phyloP scores from a whole-genome alignment of 2,888 invertebrate genomes.

The Plebejus melissa region DNA sequence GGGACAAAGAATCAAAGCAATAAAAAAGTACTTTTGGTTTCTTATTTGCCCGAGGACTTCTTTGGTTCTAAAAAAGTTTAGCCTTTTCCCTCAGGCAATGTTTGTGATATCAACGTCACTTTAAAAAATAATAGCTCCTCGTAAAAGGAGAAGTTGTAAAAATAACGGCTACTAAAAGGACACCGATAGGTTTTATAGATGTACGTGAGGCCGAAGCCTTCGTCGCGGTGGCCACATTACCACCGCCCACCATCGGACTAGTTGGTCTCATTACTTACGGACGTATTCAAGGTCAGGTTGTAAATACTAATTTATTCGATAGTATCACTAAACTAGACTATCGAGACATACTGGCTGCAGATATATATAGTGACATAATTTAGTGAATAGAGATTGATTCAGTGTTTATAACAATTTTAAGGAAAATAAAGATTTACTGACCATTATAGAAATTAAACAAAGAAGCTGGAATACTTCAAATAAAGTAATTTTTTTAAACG shows the following conservation, averaged over 20 bases:
- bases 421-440: not conserved
- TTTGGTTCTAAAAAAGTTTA: not conserved
- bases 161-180: not conserved
- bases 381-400: not conserved
- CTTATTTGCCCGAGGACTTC: not conserved
- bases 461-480: not conserved
- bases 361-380: not conserved
- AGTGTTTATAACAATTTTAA: not conserved
- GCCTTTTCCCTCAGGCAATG: not conserved
- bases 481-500: too few relatives aligned
- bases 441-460: not conserved
- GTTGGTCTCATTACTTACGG: constrained; percentile 12
- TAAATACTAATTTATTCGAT: constrained; percentile 24
- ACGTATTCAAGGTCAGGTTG: constrained; percentile 21
- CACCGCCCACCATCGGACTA: constrained; percentile 20
- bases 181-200: not conserved
- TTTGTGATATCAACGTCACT: not conserved
- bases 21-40: not conserved
- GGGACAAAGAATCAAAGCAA: not conserved
- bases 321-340: constrained; percentile 2
- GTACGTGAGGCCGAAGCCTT: not conserved
- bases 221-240: constrained; percentile 10
- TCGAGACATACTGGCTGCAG: constrained; percentile 21
- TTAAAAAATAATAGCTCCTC: not conserved
- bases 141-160: constrained; percentile 1